Evolutionary conservation across 2,113 vertebrate species (phyloP).

Genomic region (Podiceps cristatus): DNA sequence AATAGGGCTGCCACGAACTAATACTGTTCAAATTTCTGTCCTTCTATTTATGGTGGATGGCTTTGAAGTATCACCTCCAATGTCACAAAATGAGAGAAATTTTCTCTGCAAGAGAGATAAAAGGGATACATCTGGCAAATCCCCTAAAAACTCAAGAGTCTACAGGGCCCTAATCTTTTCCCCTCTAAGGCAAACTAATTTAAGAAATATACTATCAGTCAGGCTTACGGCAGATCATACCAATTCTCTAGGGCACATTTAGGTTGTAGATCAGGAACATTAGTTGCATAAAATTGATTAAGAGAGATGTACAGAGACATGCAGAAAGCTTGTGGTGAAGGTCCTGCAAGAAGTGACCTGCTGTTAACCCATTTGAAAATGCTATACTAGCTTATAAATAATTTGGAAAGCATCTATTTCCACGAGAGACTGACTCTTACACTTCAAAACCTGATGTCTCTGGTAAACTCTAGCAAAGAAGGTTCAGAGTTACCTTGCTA

Average conservation of each 20-base stretch:
- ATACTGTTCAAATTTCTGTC: conserved; percentile 8
- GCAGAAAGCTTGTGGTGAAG: background rate
- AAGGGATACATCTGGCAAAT: conserved; percentile 14
- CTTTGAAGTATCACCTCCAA: conserved; percentile 43
- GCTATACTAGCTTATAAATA: background rate
- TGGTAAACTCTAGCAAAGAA: background rate
- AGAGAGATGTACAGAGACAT: background rate
- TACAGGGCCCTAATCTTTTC: background rate
- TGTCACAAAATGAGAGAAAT: conserved; percentile 21
- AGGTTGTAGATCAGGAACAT: background rate
- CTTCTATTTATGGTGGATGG: background rate
- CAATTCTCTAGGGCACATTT: background rate
- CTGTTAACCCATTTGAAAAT: background rate
- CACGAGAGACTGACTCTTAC: background rate
- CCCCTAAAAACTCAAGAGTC: background rate
- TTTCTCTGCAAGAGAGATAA: conserved; percentile 34
- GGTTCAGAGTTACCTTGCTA: background rate
- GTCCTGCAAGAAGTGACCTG: background rate
- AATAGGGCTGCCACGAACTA: background rate
- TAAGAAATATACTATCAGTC: background rate
- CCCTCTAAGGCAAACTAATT: conserved; percentile 12
- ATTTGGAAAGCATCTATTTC: background rate
- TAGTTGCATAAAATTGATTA: conserved; percentile 26
- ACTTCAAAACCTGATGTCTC: background rate
- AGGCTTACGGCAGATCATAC: background rate